Base-by-base conservation (phyloP, 2,888 invertebrate species). In the Pollenia amentaria region DNA sequence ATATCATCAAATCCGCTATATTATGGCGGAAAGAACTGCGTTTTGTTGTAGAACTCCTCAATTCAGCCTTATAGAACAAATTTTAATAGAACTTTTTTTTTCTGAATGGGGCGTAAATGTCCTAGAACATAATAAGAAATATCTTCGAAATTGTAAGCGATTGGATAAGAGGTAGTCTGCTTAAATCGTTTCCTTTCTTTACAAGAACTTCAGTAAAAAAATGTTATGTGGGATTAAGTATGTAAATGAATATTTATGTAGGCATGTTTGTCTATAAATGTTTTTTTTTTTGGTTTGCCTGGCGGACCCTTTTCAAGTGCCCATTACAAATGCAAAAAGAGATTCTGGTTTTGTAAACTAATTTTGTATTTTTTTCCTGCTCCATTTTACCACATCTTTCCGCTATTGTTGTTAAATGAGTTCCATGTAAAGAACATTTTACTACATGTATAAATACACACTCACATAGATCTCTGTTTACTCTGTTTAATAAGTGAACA, bases 371-470 rank as follows among this genome's bases (percentile, higher is more conserved):
- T 53, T 46, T 29, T 53, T 29, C 21, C 67, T 16, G 42, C 18
- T 75, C 29, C 16, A 46, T 10, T 55, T 40, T 72, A 72, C 51
- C 76, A 21, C 55, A 77, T 72, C 60, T 73, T 77, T 77, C 60
- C 85, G 70, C 57, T 73, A 57, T 72, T 62, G 77, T 72, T 72
- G 57, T 78, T 84, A 65, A 77, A 84, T 83, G 70, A 83, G 57
- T 84, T 78, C 64, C 77, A 57, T 65, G 55, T 83, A 77, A 76
- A 82, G 81, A 29, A 48, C 75, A 69, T 67, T 69, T 64, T 69
- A 51, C 44, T 29, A 44, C 72, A 60, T 46, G 60, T 38, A n/a
- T 16, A 64, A 76, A 53, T 51, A 51, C 10, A 29, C 29, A 29
- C 6, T 29, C 29, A 29, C 29, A 29, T 6, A 29, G 29, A 40